phyloP scores from a whole-genome alignment of 2,888 invertebrate genomes.

The Meliscaeva auricollis region DNA sequence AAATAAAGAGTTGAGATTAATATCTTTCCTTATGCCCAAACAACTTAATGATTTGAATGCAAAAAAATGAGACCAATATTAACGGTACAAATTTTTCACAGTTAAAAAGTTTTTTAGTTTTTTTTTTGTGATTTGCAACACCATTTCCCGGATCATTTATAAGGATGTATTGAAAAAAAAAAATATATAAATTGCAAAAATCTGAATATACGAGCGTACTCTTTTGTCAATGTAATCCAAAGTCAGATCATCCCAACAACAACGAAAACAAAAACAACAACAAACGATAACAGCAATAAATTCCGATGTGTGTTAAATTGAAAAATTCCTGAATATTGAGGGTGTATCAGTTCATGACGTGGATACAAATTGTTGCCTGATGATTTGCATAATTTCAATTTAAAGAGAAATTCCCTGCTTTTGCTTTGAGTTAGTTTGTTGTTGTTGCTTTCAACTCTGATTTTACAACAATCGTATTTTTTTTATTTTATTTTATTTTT shows the following conservation, averaged over 20 bases:
- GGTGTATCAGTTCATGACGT: constrained; percentile 76
- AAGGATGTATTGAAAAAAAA: constrained; percentile 8
- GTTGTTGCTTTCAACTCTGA: constrained; percentile 11
- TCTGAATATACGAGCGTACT: constrained; percentile 35
- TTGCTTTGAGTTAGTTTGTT: constrained; percentile 46
- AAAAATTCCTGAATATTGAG: constrained; percentile 77
- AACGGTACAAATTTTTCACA: too few species aligned
- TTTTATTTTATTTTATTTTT: constrained; percentile 48
- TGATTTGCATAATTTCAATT: constrained; percentile 78
- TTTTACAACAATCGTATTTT: background rate
- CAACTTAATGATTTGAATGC: too few species aligned
- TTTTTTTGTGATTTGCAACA: background rate
- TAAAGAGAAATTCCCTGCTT: constrained; percentile 67
- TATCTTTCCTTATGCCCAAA: too few species aligned
- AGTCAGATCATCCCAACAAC: constrained; percentile 45
- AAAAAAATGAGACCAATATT: too few species aligned
- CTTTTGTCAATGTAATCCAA: constrained; percentile 45
- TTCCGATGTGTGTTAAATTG: constrained; percentile 78
- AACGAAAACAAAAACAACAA: constrained; percentile 12
- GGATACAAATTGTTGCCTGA: constrained; percentile 78
- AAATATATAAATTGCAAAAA: too few species aligned
- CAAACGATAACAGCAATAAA: constrained; percentile 70
- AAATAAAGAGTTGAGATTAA: too few species aligned
- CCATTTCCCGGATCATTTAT: background rate
- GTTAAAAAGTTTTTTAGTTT: background rate